Evolutionary conservation across 2,113 vertebrate species (phyloP).

Genomic region (Myanophis thanlyinensis): DNA sequence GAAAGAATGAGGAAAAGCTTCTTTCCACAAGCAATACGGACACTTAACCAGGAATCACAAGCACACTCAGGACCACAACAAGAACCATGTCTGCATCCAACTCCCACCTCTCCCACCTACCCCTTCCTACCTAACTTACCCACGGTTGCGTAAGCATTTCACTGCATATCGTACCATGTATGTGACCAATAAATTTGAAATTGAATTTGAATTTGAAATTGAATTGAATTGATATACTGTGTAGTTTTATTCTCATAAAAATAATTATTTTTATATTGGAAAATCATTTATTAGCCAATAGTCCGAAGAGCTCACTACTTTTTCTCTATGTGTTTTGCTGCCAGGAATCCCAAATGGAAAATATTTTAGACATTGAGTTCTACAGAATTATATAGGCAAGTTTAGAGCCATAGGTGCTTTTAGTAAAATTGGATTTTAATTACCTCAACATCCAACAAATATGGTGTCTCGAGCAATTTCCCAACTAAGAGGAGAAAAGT

Average conservation of each 20-base stretch:
- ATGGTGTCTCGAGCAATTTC: background rate
- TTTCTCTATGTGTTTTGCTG: background rate
- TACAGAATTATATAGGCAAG: background rate
- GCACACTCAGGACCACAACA: too few relatives aligned
- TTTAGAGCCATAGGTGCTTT: background rate
- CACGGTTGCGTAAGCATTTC: too few relatives aligned
- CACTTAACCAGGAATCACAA: too few relatives aligned
- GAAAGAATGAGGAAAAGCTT: too few relatives aligned
- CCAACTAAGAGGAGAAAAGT: background rate
- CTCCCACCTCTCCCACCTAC: too few relatives aligned
- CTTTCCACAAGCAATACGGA: too few relatives aligned
- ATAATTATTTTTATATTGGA: background rate
- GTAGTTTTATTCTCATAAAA: background rate
- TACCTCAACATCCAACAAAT: background rate
- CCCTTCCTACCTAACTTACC: too few relatives aligned
- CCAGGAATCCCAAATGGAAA: background rate
- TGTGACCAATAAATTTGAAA: too few relatives aligned
- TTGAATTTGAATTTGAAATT: too few relatives aligned
- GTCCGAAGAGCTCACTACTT: background rate
- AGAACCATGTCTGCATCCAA: too few relatives aligned
- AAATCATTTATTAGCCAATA: background rate
- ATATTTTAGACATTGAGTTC: background rate
- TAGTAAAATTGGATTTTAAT: background rate
- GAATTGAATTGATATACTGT: too few relatives aligned
- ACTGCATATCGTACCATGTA: too few relatives aligned